Base-by-base conservation (phyloP, 2,797 vertebrate genomes). In the Poecile montanus region DNA sequence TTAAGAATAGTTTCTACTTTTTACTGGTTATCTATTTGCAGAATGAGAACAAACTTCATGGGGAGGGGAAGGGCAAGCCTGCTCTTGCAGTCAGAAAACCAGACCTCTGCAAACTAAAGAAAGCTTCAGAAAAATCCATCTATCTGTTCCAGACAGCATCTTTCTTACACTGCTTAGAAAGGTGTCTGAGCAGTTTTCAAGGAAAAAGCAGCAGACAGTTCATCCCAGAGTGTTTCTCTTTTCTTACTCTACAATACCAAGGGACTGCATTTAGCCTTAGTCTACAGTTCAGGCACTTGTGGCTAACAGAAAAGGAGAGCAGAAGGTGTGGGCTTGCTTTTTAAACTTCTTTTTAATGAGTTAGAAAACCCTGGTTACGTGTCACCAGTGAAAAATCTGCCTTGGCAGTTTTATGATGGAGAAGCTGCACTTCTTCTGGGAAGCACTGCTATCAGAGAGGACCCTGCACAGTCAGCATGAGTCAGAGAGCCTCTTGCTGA, bases 391-490 rank as follows among this genome's bases (percentile, higher is more conserved):
- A 72, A 68, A 88, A 80, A 15, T n/a, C 27, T 57, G 10, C 50
- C 34, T 63, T 1, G 4, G 26, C 25, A 38, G 44, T 29, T 72
- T 50, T 16, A 5, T 11, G 15, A 34, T 29, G 22, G 73, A 57
- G 60, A 70, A 82, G 13, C 18, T 56, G 10, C 38, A 3, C 13
- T 47, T 32, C 30, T 77, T 71, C 38, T 66, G 65, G 20, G 18
- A 38, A 71, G 19, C 2, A 0, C 25, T 23, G 29, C 27, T 68
- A 0, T n/a, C 72, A 45, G 23, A 16, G 22, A 66, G 77, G 54
- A 11, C 13, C 23, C 26, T n/a, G 23, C 26, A 7, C 3, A 51
- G 36, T 1, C 0, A 0, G 6, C 5, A 1, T 13, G 36, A 65
- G 29, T n/a, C 11, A 6, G 16, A 62, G 34, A 83, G 32, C n/a